phyloP scores from a whole-genome alignment of 2,888 invertebrate species.

The Cosmopolites sordidus region DNA sequence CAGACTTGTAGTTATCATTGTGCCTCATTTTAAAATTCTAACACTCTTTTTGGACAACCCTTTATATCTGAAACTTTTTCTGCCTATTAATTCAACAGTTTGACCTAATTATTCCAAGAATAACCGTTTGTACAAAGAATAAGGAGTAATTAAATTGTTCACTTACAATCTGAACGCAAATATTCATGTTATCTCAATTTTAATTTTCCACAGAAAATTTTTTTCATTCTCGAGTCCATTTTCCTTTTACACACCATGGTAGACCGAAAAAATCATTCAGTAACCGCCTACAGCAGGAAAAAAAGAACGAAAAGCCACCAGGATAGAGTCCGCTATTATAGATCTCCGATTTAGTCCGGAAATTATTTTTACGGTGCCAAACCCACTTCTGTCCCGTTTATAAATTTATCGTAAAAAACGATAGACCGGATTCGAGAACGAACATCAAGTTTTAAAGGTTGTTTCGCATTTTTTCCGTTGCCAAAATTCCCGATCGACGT shows the following conservation, averaged over 20 bases:
- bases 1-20: too few relatives aligned
- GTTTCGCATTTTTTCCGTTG: neutral
- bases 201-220: slow-evolving; percentile 29
- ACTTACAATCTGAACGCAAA: slow-evolving; percentile 39
- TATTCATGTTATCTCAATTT: slow-evolving; percentile 41
- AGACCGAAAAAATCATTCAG: slow-evolving; percentile 18
- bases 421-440: neutral
- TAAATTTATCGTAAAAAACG: slow-evolving; percentile 8
- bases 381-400: slow-evolving; percentile 18
- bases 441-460: neutral
- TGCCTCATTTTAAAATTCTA: too few relatives aligned
- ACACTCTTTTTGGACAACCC: too few relatives aligned
- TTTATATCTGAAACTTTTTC: too few relatives aligned
- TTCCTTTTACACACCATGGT: slow-evolving; percentile 14
- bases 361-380: slow-evolving; percentile 14
- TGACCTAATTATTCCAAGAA: too few relatives aligned
- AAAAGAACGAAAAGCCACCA: slow-evolving; percentile 3
- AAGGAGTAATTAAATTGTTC: too few relatives aligned
- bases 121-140: too few relatives aligned
- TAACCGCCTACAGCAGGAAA: neutral
- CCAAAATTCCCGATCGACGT: too few relatives aligned
- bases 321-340: slow-evolving; percentile 5
- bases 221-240: slow-evolving; percentile 10
- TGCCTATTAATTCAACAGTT: too few relatives aligned
- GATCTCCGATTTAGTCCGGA: slow-evolving; percentile 5